Conservation (phyloP, 1,140 invertebrate species). For the Phocides pigmalion region DNA sequence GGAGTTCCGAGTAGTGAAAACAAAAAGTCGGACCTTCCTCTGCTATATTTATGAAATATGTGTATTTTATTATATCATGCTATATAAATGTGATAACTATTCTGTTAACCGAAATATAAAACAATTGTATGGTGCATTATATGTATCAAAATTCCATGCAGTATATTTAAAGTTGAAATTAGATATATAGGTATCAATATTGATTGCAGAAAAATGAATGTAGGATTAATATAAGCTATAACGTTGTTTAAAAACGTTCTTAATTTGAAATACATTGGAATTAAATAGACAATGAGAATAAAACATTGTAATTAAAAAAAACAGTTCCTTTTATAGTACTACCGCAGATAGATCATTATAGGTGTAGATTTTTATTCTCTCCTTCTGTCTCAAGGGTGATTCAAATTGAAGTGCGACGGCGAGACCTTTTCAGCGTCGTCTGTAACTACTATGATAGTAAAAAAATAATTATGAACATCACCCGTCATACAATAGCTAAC, state of each 20-base stretch:
- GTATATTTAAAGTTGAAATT: too few relatives aligned
- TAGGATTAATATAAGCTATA: too few relatives aligned
- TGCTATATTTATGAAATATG: slow-evolving; percentile 27
- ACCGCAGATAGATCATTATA: slow-evolving; percentile 1
- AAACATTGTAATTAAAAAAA: background rate
- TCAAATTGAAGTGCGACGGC: slow-evolving; percentile 26
- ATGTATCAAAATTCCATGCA: too few relatives aligned
- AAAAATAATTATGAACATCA: background rate
- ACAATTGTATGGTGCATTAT: too few relatives aligned
- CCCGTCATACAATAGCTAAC: background rate
- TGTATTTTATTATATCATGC: background rate
- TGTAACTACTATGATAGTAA: background rate
- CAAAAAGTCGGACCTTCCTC: slow-evolving; percentile 40
- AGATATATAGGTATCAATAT: too few relatives aligned
- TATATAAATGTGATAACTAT: too few relatives aligned
- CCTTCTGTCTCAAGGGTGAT: slow-evolving; percentile 26
- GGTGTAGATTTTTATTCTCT: slow-evolving; percentile 15
- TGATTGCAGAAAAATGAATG: too few relatives aligned
- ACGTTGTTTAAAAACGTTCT: too few relatives aligned
- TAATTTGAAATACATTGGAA: too few relatives aligned
- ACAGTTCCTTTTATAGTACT: background rate
- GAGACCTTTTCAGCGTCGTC: slow-evolving; percentile 20
- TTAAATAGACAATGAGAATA: too few relatives aligned
- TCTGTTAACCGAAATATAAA: too few relatives aligned
- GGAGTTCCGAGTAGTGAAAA: slow-evolving; percentile 42